A percentile compares a stretch with the other conserved stretches of the same genome.
These are phyloP conservation scores for Shinisaurus crocodilurus DNA, from an alignment of 2,113 vertebrate species.

Conservation along the genomic window DNA sequence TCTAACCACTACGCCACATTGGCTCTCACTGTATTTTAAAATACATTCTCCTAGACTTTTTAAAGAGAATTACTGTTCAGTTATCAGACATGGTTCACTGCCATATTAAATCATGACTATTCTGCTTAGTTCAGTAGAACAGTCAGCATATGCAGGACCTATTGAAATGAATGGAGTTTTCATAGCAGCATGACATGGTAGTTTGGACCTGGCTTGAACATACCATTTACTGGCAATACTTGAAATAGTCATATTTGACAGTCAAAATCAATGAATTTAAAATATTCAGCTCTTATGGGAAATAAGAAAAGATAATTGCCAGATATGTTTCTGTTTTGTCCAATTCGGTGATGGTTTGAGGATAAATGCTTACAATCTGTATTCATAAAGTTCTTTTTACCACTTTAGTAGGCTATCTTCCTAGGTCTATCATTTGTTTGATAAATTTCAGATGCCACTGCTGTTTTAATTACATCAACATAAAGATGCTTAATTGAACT, in stretches of 20 bases:
- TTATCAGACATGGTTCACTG: background rate
- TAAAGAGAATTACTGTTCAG: background rate
- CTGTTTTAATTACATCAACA: conserved; percentile 66
- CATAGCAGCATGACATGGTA: background rate
- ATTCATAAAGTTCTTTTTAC: conserved; percentile 44
- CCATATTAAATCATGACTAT: background rate
- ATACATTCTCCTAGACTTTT: background rate
- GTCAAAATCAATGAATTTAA: conserved; percentile 21
- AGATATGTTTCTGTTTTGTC: conserved; percentile 29
- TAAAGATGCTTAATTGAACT: conserved; percentile 68
- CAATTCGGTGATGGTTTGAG: conserved; percentile 5
- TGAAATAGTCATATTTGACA: background rate
- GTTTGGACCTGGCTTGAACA: background rate
- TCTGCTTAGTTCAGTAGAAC: background rate
- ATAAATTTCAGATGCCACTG: conserved; percentile 65
- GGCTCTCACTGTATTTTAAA: no score
- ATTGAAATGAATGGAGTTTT: background rate
- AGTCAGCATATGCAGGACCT: background rate
- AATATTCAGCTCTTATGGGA: conserved; percentile 38
- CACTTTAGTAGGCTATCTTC: conserved; percentile 28
- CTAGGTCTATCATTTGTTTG: conserved; percentile 44
- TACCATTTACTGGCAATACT: background rate
- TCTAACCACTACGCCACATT: no score
- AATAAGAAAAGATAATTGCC: conserved; percentile 54
- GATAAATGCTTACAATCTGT: conserved; percentile 15